Base-by-base conservation (phyloP, 1,140 invertebrate genomes). In the Laodelphax striatellus region DNA sequence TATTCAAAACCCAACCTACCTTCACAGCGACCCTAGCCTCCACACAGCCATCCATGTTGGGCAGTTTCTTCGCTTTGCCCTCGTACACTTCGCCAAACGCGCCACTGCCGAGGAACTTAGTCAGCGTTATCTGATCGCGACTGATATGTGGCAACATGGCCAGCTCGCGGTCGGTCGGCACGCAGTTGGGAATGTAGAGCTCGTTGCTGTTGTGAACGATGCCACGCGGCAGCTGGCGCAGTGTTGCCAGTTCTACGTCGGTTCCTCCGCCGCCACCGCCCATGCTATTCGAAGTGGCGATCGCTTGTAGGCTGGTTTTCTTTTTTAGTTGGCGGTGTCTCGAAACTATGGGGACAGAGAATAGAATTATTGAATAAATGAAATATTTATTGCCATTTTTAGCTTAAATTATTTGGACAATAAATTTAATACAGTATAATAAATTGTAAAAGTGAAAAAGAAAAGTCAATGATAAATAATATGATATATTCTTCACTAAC, bases 1-100 rank as follows among this genome's bases (percentile, higher is more conserved):
- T 11, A 38, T 5, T 38, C 2, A 38, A 38, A 38, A 13, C 34
- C 10, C 11, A 38, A 44, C 58, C 70, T 73, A 91, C 89, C 77
- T 94, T 95, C 9, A 94, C 85, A 43, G 91, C 91, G 44, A 94
- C 88, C 71, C 82, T 82, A 10, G 82, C 81, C 21, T 82, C 79
- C 8, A 68, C 65, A 16, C 73, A 80, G 6, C 74, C 77, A 38
- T 77, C 79, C 5, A 75, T 77, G 41, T 78, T 79, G 19, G 69
- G 70, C 22, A 89, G 72, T 62, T 82, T 79, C 64, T 81, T 81
- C 0, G 88, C 84, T 43, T 84, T 80, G 0, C 94, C 95, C 77
- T 96, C 91, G 70, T 89, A 96, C 1, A 98, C 95, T 75, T 97
- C 93, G 3, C 94, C 95, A 71, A 98, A 98, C n/a, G 93, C 93